These are phyloP conservation scores for Semaprochilodus insignis DNA, from an alignment of 2,797 vertebrate genomes.

Conservation along the genomic window DNA sequence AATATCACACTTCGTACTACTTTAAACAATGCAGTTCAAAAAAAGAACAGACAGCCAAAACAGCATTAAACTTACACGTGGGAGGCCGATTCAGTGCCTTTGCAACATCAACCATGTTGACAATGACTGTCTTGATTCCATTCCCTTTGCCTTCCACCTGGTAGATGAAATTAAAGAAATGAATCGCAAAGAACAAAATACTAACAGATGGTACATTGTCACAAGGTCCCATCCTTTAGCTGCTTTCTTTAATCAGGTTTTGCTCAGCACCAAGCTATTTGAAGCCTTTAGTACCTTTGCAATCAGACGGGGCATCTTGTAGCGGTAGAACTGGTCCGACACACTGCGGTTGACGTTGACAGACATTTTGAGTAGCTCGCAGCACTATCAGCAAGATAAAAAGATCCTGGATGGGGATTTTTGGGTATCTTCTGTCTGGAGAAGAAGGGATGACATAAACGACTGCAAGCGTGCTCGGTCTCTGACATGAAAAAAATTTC, in stretches of 20 bases:
- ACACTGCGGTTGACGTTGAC: constrained; percentile 99
- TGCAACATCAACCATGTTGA: constrained; percentile 99
- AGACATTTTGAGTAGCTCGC: constrained; percentile 97
- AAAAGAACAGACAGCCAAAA: neutral
- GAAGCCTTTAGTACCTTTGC: constrained; percentile 85
- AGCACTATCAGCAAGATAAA: constrained; percentile 97
- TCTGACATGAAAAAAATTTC: constrained; percentile 99
- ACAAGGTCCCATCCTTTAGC: neutral
- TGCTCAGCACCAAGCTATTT: neutral
- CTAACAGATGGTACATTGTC: neutral
- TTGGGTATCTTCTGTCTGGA: constrained; percentile 99
- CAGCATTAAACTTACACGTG: constrained; percentile 88
- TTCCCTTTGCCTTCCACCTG: constrained; percentile 99
- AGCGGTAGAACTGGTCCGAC: constrained; percentile 99
- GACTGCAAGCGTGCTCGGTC: constrained; percentile 99
- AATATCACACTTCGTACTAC: neutral
- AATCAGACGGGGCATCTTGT: constrained; percentile 99
- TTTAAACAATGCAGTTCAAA: neutral
- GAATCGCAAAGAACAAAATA: neutral
- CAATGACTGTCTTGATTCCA: constrained; percentile 99
- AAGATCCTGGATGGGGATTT: constrained; percentile 99
- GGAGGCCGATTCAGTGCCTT: constrained; percentile 99
- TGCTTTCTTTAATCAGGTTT: neutral
- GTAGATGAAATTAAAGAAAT: neutral
- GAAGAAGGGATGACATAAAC: constrained; percentile 99